Evolutionary conservation across 2,888 invertebrate species (phyloP), one percentile per base, ranked within the genome.

Genomic region (Augochlorella aurata): DNA sequence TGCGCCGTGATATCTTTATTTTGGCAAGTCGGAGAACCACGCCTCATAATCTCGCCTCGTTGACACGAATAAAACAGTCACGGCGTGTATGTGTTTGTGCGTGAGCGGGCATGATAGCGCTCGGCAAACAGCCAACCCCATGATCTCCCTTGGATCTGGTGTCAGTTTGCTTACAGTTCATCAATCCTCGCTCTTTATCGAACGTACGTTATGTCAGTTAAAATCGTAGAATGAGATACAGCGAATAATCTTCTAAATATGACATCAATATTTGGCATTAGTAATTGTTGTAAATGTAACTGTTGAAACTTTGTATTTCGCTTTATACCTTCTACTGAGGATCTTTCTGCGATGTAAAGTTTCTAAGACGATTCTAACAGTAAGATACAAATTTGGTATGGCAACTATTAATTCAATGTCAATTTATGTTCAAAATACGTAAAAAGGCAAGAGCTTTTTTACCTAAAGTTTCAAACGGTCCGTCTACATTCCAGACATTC

Each of bases 21-120:
- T 75, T 58, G 70, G 70, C 73, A 68, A 79, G 77, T 74, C 77
- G 8, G 44, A 54, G 75, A 68, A 82, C 79, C 81, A 58, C 83
- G 29, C 79, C 77, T 84, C 79, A 81, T 81, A 85, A 86, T 85
- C 86, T 80, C 69, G 63, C 9, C 73, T 68, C 68, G 78, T 67
- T 77, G 79, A 79, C 70, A 65, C 63, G 79, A 79, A 86, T 81
- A 81, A 82, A 76, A 84, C 78, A 54, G 61, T 9, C 65, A 74
- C 38, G 58, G 58, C 71, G 49, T 54, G 8, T 9, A 74, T 38
- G 54, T 69, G 50, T 65, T 8, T 29, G 63, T 5, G 38, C 38
- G 5, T 38, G 38, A 5, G 4, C 38, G 38, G 4, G 38, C 0
- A 80, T 63, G 70, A 79, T 77, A 76, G 47, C 81, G 67, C 70